Percentiles rank a stretch among this genome's conserved stretches.
These are phyloP conservation scores for Knipowitschia caucasica DNA, from an alignment of 2,797 vertebrate species.

Conservation along the genomic window DNA sequence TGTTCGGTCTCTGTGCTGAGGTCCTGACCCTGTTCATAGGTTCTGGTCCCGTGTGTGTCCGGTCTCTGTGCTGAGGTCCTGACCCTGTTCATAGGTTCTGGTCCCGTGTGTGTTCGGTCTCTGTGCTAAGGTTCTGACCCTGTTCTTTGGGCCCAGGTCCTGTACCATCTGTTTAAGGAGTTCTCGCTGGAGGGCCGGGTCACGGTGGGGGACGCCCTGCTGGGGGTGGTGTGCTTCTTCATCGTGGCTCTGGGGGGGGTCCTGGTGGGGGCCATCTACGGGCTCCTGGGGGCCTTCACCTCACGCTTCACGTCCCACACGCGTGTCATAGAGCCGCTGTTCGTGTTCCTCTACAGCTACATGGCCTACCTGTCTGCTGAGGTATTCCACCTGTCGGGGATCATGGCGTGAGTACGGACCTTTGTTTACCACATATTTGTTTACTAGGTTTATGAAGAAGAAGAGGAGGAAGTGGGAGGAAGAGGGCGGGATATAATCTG, in stretches of 20 bases:
- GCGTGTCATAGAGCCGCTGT: conserved; percentile 97
- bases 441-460: too few relatives aligned
- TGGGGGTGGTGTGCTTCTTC: conserved; percentile 91
- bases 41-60: too few relatives aligned
- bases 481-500: too few relatives aligned
- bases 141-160: too few relatives aligned
- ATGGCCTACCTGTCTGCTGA: conserved; percentile 96
- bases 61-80: too few relatives aligned
- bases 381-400: conserved; percentile 95
- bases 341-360: conserved; percentile 98
- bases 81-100: too few relatives aligned
- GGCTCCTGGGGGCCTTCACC: conserved; percentile 88
- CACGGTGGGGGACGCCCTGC: conserved; percentile 80
- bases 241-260: conserved; percentile 89
- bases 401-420: conserved; percentile 90
- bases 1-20: too few relatives aligned
- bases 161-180: conserved; percentile 95
- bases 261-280: conserved; percentile 87
- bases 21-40: too few relatives aligned
- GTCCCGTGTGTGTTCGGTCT: too few relatives aligned
- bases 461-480: too few relatives aligned
- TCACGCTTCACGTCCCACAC: conserved; percentile 93
- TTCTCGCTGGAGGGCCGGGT: conserved; percentile 77
- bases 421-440: background rate
- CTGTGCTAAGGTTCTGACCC: too few relatives aligned